Evolutionary conservation across 2,888 invertebrate genomes (phyloP).

Genomic region (Neoscelio sp.): DNA sequence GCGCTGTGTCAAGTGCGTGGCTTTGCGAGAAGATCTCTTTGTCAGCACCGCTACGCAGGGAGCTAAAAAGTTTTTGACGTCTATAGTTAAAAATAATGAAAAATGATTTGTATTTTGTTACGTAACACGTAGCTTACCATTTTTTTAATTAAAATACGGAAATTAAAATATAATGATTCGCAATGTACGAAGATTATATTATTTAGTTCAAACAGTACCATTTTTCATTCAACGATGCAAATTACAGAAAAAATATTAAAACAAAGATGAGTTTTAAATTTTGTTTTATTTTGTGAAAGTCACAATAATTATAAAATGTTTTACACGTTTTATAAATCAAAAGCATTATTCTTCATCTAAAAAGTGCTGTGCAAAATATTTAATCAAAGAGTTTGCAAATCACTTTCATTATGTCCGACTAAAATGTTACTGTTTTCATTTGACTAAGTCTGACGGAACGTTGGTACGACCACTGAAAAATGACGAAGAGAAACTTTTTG

Average conservation of each 20-base stretch:
- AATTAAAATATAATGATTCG: too few species aligned
- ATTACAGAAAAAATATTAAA: too few species aligned
- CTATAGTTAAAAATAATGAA: background rate
- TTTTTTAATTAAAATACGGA: too few species aligned
- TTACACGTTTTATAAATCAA: background rate
- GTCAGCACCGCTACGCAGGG: slow-evolving; percentile 34
- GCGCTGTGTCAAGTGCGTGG: slow-evolving; percentile 28
- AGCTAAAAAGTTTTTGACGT: slow-evolving; percentile 15
- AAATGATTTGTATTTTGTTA: too few species aligned
- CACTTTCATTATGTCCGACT: slow-evolving; percentile 39
- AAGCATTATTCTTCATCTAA: background rate
- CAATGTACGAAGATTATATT: too few species aligned
- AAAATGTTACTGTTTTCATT: slow-evolving; percentile 12
- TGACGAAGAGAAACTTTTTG: slow-evolving; percentile 18
- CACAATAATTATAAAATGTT: background rate
- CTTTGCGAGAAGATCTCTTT: slow-evolving; percentile 48
- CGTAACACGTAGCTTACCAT: too few species aligned
- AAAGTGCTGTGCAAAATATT: slow-evolving; percentile 20
- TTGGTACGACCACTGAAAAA: slow-evolving; percentile 38
- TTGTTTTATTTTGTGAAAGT: too few species aligned
- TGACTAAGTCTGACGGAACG: slow-evolving; percentile 21
- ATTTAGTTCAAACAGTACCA: too few species aligned
- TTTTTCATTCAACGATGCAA: too few species aligned
- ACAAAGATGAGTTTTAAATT: too few species aligned
- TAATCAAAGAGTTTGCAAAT: slow-evolving; percentile 40